phyloP scores from a whole-genome alignment of 2,797 vertebrate species.

The Furcifer pardalis region DNA sequence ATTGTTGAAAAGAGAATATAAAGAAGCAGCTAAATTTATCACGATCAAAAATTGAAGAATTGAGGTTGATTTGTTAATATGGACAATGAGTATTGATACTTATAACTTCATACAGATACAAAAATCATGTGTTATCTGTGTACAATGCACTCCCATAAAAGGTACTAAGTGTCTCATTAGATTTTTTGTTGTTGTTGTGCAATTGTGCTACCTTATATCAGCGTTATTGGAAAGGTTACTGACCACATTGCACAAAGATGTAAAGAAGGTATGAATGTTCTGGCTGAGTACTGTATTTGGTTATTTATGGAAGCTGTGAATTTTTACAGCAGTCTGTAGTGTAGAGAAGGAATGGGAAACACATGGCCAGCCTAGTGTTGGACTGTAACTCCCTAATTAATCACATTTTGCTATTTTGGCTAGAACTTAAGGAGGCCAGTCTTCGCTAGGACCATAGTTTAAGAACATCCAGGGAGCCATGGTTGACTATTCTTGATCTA shows the following conservation, averaged over 20 bases:
- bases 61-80: too few relatives aligned
- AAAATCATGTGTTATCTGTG: too few relatives aligned
- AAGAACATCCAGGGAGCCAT: background rate
- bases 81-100: too few relatives aligned
- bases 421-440: too few relatives aligned
- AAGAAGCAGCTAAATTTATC: background rate
- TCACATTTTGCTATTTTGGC: background rate
- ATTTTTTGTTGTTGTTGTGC: too few relatives aligned
- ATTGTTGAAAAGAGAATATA: too few relatives aligned
- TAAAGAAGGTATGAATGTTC: background rate
- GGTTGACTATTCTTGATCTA: background rate
- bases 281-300: background rate
- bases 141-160: too few relatives aligned
- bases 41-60: too few relatives aligned
- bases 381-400: background rate
- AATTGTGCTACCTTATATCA: background rate
- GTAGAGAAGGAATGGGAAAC: background rate
- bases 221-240: background rate
- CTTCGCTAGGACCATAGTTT: background rate
- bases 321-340: background rate
- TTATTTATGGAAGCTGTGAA: slow-evolving; percentile 4
- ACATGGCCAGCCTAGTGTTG: background rate
- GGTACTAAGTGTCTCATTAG: too few relatives aligned
- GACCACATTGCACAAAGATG: background rate
- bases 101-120: too few relatives aligned